phyloP scores from a whole-genome alignment of 2,113 vertebrate genomes.

The Melanostigma gelatinosum region DNA sequence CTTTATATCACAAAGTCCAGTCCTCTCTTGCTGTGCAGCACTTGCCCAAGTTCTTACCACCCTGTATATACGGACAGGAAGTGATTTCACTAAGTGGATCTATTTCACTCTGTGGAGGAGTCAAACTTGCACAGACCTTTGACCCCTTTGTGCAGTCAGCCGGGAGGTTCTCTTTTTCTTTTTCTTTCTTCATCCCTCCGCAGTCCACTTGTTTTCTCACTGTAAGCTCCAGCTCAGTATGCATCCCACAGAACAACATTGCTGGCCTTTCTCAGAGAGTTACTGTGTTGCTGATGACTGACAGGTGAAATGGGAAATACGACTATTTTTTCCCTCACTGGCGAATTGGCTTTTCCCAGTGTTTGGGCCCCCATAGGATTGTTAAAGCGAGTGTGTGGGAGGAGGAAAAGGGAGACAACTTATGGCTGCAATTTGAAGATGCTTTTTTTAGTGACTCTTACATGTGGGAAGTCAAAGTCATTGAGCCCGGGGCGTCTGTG shows the following conservation, averaged over 20 bases:
- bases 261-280: slow-evolving; percentile 39
- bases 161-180: slow-evolving; percentile 39
- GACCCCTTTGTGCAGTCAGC: slow-evolving; percentile 61
- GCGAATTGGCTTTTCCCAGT: slow-evolving; percentile 62
- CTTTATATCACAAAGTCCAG: slow-evolving; percentile 17
- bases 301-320: slow-evolving; percentile 60
- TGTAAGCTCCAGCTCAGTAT: slow-evolving; percentile 34
- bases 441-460: slow-evolving; percentile 86
- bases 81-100: slow-evolving; percentile 70
- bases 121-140: slow-evolving; percentile 59
- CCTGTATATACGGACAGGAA: slow-evolving; percentile 73
- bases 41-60: slow-evolving; percentile 55
- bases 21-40: slow-evolving; percentile 37
- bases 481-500: slow-evolving; percentile 77
- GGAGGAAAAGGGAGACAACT: slow-evolving; percentile 68
- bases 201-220: slow-evolving; percentile 53
- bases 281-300: slow-evolving; percentile 38
- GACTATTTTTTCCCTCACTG: slow-evolving; percentile 22
- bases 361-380: slow-evolving; percentile 65
- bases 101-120: slow-evolving; percentile 67
- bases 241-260: slow-evolving; percentile 49
- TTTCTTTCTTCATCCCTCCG: slow-evolving; percentile 5
- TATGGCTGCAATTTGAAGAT: slow-evolving; percentile 85
- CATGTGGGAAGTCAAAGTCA: slow-evolving; percentile 85
- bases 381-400: slow-evolving; percentile 53